Evolutionary conservation across 1,140 invertebrate species (phyloP), one percentile per base, ranked within the genome.

Genomic region (Brachionus calyciflorus): DNA sequence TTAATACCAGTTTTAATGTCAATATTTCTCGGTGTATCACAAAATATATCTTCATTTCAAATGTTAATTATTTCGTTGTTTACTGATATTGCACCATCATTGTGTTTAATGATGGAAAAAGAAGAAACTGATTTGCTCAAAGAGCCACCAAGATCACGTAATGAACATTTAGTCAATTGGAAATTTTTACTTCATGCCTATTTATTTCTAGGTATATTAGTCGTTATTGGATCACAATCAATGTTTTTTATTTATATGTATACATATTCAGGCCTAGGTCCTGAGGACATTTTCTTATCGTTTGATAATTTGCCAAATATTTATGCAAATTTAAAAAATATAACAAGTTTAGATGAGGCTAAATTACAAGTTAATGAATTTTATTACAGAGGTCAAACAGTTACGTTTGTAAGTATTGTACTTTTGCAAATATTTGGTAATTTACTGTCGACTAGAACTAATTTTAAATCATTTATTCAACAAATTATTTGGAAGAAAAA

Each of bases 41-140:
- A 44, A n/a, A 44, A 44, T 12, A 44, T 68, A 44, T 68, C 63
- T 12, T 44, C 63, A 68, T 68, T 68, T 46, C 40, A 44, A 44
- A 46, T 46, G 37, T 21, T 68, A 46, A 46, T 68, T 4, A 44
- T 68, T 30, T 68, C 37, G 1, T 12, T 68, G 19, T 68, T 68
- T 12, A 68, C 37, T n/a, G 63, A 46, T 46, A 68, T 68, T 21
- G 19, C 24, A 30, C 40, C 40, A 46, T 68, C 63, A 44, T 33
- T 68, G 7, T 44, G 37, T 14, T 24, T 68, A 24, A 46, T 68
- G 37, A 68, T 68, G 63, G 63, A 68, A 68, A 68, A 48, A 68
- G 63, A 44, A 44, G 63, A 68, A 46, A 26, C 17, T 21, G 40
- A 44, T 46, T 26, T 68, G 24, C 21, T 46, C 1, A 44, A 44